A percentile compares a stretch with the other conserved stretches of the same genome.
Evolutionary conservation across 2,113 vertebrate genomes (phyloP).

Genomic region (Collichthys lucidus): DNA sequence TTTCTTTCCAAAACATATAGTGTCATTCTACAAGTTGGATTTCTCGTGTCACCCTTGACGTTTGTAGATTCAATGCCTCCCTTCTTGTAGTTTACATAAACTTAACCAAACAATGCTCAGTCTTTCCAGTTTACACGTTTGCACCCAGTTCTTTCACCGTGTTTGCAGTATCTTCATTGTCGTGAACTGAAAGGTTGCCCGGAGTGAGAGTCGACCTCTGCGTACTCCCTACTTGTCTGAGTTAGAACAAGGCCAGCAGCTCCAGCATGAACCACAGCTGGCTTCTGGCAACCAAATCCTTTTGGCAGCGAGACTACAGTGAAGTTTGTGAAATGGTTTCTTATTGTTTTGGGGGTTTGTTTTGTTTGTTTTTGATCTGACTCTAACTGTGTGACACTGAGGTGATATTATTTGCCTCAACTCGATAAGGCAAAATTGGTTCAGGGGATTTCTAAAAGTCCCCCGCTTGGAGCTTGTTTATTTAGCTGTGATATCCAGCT

Average conservation of each 20-base stretch:
- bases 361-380: neutral
- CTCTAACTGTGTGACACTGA: neutral
- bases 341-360: neutral
- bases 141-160: neutral
- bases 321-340: neutral
- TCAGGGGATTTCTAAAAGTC: constrained; percentile 13
- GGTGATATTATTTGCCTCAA: neutral
- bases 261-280: constrained; percentile 35
- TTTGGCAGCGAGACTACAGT: neutral
- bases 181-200: neutral
- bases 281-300: constrained; percentile 11
- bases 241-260: constrained; percentile 14
- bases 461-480: constrained; percentile 24
- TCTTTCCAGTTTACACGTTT: neutral
- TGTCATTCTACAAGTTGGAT: neutral
- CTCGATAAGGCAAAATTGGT: neutral
- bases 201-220: neutral
- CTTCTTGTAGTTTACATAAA: constrained; percentile 1
- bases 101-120: neutral
- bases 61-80: neutral
- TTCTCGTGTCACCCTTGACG: constrained; percentile 21
- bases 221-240: constrained; percentile 5
- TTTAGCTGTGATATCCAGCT: constrained; percentile 33
- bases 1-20: constrained; percentile 15
- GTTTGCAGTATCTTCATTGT: neutral